Base-by-base conservation (phyloP, 2,797 vertebrate species). In the Numenius phaeopus region DNA sequence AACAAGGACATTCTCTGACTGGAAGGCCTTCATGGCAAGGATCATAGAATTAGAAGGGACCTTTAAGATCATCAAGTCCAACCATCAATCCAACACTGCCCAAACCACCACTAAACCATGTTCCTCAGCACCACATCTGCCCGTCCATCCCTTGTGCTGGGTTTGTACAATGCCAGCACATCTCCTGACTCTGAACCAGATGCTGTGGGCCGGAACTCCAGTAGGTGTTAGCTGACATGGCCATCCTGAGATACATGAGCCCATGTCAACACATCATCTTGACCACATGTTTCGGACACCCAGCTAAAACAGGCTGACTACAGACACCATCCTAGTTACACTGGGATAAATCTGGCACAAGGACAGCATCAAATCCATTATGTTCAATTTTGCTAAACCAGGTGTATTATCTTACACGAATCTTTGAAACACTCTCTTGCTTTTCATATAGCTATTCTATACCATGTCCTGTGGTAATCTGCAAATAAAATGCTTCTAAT, bases 401-500 rank as follows among this genome's bases (percentile, higher is more conserved):
- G 57, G 23, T 23, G 23, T 61, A 91, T 83, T 87, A 47, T 57
- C 97, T 98, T 95, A 98, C 97, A 9, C 61, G 66, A 42, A 29
- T 40, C 71, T 93, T 94, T 93, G 71, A 84, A 80, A 71, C 18
- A 5, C 22, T 91, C 62, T 34, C 83, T 55, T 39, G 93, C 44
- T 91, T 96, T 96, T 44, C 96, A 97, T 16, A 96, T 95, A 70
- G 97, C 96, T 82, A 95, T 96, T 85, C 70, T 65, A 86, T 77
- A 94, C 97, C 97, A 97, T 3, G 83, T 95, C 95, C 88, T 93
- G 73, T 81, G 83, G 87, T 97, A 98, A 76, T 97, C 97, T 69
- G 94, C 91, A 97, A 97, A 98, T 34, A 82, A 96, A 84, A 98
- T 20, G 39, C 22, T 37, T 80, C 87, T 97, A 90, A 89, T 65